Conservation (phyloP, 2,797 vertebrate genomes). For the Sus cebifrons region DNA sequence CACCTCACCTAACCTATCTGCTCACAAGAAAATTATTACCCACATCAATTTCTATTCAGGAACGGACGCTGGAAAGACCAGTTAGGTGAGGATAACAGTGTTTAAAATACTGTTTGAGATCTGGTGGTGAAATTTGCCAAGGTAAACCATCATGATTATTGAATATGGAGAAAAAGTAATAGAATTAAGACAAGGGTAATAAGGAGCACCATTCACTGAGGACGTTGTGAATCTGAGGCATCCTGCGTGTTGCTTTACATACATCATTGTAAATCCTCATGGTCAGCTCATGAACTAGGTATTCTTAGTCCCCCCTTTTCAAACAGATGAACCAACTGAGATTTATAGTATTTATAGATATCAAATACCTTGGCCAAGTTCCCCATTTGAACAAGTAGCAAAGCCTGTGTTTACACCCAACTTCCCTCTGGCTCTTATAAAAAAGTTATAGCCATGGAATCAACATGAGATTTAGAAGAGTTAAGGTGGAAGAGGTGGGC, state of each 20-base stretch:
- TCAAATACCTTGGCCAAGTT: neutral
- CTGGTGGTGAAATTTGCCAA: neutral
- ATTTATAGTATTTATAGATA: neutral
- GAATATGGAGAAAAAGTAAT: neutral
- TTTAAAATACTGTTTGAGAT: conserved; percentile 39
- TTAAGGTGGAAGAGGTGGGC: neutral
- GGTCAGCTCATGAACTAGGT: neutral
- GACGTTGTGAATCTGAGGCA: neutral
- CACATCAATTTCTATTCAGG: conserved; percentile 9
- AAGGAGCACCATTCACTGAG: neutral
- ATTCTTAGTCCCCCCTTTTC: neutral
- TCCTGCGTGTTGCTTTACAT: neutral
- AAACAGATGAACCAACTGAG: neutral
- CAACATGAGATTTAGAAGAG: neutral
- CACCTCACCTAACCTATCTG: neutral
- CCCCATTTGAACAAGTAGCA: neutral
- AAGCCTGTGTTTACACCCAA: neutral
- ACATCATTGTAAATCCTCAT: neutral
- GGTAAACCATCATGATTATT: conserved; percentile 26
- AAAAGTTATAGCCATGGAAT: neutral
- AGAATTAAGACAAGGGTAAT: neutral
- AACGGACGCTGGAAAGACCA: neutral
- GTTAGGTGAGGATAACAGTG: neutral
- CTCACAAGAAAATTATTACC: conserved; percentile 58
- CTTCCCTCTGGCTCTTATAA: neutral